These are phyloP conservation scores for Marmota monax DNA, from an alignment of 2,113 vertebrate genomes.

Conservation along the genomic window DNA sequence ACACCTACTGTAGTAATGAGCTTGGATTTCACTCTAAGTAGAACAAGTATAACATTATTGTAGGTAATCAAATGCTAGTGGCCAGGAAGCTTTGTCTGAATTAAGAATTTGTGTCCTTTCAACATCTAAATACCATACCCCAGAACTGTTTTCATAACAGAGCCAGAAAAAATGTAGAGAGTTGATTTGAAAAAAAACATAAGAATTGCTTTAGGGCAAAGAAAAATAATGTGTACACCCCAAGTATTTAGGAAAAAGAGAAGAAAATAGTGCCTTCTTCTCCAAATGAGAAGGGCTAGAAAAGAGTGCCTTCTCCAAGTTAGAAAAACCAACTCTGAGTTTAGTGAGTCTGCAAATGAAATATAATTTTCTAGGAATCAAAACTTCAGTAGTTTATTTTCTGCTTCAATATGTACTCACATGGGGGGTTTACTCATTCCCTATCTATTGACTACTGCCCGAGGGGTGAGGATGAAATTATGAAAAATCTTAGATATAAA, in stretches of 20 bases:
- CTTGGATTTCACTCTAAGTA: background rate
- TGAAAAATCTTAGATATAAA: background rate
- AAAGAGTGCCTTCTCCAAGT: background rate
- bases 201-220: background rate
- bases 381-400: background rate
- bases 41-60: background rate
- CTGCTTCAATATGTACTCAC: background rate
- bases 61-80: background rate
- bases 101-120: background rate
- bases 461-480: background rate
- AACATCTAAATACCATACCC: background rate
- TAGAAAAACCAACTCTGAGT: background rate
- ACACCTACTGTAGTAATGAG: background rate
- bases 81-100: background rate
- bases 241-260: background rate
- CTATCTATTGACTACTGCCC: background rate
- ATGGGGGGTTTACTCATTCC: background rate
- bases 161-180: background rate
- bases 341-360: background rate
- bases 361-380: background rate
- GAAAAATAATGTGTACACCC: background rate
- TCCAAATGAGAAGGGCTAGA: background rate
- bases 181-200: background rate
- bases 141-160: background rate
- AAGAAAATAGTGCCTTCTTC: background rate